Percentiles rank a stretch among this genome's conserved stretches.
Evolutionary conservation across 2,888 invertebrate species (phyloP).

Genomic region (Nasonovia ribisnigri): DNA sequence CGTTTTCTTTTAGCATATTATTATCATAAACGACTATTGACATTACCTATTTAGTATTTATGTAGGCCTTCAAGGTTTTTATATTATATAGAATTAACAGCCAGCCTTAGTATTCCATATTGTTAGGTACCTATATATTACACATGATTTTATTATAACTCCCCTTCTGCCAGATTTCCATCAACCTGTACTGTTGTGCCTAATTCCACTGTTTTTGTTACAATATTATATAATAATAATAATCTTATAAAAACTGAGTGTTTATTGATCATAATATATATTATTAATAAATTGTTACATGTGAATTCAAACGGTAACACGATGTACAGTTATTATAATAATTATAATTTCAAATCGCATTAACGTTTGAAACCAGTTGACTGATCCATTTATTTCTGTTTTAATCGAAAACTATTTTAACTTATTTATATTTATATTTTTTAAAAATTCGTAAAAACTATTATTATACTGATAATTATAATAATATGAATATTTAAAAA

Average conservation of each 20-base stretch:
- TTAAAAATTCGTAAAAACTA: conserved; percentile 61
- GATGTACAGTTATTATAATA: conserved; percentile 52
- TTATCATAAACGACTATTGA: not conserved
- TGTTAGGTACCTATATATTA: conserved; percentile 20
- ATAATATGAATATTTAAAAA: conserved; percentile 61
- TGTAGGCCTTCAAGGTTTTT: conserved; percentile 37
- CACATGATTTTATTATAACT: conserved; percentile 3
- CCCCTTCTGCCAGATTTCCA: not conserved
- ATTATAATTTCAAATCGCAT: conserved; percentile 64
- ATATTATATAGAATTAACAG: conserved; percentile 26
- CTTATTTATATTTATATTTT: conserved; percentile 65
- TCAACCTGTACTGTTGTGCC: conserved; percentile 56
- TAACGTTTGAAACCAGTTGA: conserved; percentile 64
- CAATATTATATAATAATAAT: conserved; percentile 49
- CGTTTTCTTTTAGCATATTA: conserved; percentile 12
- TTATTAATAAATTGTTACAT: conserved; percentile 63
- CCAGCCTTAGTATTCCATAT: conserved; percentile 49
- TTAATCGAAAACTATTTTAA: conserved; percentile 63
- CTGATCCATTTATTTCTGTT: conserved; percentile 65
- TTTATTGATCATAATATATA: conserved; percentile 60
- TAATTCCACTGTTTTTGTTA: conserved; percentile 64
- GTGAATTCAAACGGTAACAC: conserved; percentile 54
- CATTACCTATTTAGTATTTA: conserved; percentile 59
- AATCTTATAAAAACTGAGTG: conserved; percentile 39
- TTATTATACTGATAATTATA: conserved; percentile 63